A percentile compares a stretch with the other conserved stretches of the same genome.
These are phyloP conservation scores for Platyscapa corneri DNA, from an alignment of 1,140 invertebrate species.

Conservation along the genomic window DNA sequence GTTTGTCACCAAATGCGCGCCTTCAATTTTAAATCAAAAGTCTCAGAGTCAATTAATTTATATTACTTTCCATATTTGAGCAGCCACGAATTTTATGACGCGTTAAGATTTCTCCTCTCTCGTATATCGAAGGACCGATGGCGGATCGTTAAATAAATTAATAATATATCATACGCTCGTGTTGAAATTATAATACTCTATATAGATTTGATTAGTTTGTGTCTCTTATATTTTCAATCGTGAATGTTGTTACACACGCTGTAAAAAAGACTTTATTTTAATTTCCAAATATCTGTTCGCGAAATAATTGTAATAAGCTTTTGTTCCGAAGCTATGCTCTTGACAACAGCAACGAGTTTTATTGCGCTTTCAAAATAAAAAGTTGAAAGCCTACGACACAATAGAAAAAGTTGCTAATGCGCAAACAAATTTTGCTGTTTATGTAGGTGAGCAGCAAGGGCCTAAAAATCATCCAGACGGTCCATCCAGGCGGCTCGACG, in stretches of 20 bases:
- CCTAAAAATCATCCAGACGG: slow-evolving; percentile 92
- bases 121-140: background rate
- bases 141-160: slow-evolving; percentile 25
- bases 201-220: background rate
- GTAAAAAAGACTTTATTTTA: background rate
- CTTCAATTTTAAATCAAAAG: background rate
- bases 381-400: too few species aligned
- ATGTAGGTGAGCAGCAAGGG: slow-evolving; percentile 92
- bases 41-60: background rate
- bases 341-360: background rate
- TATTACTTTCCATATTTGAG: background rate
- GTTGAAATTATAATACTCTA: background rate
- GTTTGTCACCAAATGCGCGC: background rate
- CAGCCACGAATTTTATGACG: background rate
- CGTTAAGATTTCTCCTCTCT: background rate
- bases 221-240: background rate
- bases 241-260: background rate
- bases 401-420: background rate
- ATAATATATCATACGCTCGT: background rate
- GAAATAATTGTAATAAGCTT: background rate
- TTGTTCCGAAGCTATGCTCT: background rate
- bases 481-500: slow-evolving; percentile 75
- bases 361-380: too few species aligned
- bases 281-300: background rate
- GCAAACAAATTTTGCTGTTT: too few species aligned